Conservation (phyloP, 2,888 invertebrate genomes). For the Melanotus villosus region DNA sequence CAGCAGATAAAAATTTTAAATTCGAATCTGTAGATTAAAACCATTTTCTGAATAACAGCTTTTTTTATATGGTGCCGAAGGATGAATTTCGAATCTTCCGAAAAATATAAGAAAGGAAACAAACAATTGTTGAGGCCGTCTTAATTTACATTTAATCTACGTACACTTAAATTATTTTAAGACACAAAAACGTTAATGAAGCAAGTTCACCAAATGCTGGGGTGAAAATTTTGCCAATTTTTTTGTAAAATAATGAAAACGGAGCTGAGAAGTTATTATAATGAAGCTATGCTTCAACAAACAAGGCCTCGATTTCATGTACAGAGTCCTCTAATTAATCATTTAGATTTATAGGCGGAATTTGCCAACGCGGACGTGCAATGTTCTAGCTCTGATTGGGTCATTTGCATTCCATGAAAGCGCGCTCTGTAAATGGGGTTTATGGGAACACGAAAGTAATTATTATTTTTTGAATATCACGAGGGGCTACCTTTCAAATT, state of each 20-base stretch:
- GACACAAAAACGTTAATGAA: too few relatives aligned
- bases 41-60: too few relatives aligned
- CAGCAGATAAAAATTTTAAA: too few relatives aligned
- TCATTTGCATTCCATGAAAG: slow-evolving; percentile 36
- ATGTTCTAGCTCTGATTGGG: slow-evolving; percentile 37
- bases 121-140: too few relatives aligned
- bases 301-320: slow-evolving; percentile 29
- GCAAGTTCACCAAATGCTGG: too few relatives aligned
- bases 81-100: too few relatives aligned
- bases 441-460: slow-evolving; percentile 23
- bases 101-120: too few relatives aligned
- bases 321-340: slow-evolving; percentile 32
- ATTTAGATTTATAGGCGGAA: slow-evolving; percentile 38
- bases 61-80: too few relatives aligned
- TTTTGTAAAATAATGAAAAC: slow-evolving; percentile 3
- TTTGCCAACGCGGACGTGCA: slow-evolving; percentile 33
- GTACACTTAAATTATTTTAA: too few relatives aligned
- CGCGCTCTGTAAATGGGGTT: slow-evolving; percentile 21
- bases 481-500: neutral
- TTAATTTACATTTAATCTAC: too few relatives aligned
- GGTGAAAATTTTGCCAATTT: neutral
- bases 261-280: slow-evolving; percentile 11
- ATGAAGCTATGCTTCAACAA: slow-evolving; percentile 11
- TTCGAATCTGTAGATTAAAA: too few relatives aligned
- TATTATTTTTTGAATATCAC: slow-evolving; percentile 22